Evolutionary conservation across 2,797 vertebrate genomes (phyloP).

Genomic region (Glossophaga mutica): DNA sequence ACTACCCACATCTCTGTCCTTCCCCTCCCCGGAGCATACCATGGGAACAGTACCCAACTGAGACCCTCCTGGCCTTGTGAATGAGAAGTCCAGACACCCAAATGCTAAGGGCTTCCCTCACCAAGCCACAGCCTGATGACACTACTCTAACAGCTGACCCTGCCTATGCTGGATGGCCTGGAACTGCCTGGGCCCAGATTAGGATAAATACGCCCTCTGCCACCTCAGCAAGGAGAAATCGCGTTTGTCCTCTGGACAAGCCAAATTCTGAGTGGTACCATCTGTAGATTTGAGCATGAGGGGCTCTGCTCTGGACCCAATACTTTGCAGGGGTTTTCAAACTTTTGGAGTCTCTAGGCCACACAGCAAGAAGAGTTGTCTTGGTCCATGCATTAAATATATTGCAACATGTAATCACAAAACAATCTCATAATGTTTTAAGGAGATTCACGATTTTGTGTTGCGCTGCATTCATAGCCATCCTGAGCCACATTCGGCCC

Average conservation of each 20-base stretch:
- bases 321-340: neutral
- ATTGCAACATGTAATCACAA: too few relatives aligned
- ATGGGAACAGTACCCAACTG: neutral
- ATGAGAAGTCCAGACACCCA: neutral
- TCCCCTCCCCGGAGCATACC: neutral
- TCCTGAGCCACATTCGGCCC: too few relatives aligned
- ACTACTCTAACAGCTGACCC: neutral
- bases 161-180: neutral
- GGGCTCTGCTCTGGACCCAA: neutral
- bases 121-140: neutral
- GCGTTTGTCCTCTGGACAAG: neutral
- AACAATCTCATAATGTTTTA: too few relatives aligned
- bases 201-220: neutral
- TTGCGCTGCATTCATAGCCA: too few relatives aligned
- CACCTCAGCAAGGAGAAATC: neutral
- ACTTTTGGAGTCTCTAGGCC: too few relatives aligned
- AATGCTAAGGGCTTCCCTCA: neutral
- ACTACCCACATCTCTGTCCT: neutral
- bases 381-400: too few relatives aligned
- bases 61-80: neutral
- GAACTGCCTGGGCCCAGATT: neutral
- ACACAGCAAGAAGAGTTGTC: too few relatives aligned
- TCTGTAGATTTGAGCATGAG: neutral
- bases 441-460: too few relatives aligned
- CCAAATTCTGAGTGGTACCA: neutral